Evolutionary conservation across 1,140 invertebrate genomes (phyloP).

Genomic region (Diachasma alloeum): DNA sequence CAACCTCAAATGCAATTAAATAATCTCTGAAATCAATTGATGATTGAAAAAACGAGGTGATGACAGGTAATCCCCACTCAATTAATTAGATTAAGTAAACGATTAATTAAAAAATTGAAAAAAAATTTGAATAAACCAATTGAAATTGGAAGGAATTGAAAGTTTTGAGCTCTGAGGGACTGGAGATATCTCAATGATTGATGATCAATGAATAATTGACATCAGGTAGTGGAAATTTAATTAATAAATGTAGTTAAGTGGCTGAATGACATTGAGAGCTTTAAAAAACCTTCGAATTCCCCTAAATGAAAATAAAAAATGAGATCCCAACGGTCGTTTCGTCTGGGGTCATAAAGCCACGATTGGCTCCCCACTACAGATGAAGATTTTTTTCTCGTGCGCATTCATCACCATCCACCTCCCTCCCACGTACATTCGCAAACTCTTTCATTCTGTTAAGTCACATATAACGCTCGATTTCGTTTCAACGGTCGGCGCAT

Average conservation of each 20-base stretch:
- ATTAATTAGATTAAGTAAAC: no score
- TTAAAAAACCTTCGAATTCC: not conserved
- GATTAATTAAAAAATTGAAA: not conserved
- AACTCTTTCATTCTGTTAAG: not conserved
- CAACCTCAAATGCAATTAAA: no score
- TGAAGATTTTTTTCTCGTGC: not conserved
- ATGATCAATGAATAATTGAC: not conserved
- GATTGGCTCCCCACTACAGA: conserved; percentile 7
- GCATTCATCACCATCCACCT: not conserved
- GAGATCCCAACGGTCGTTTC: not conserved
- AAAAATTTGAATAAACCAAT: not conserved
- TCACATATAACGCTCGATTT: conserved; percentile 9
- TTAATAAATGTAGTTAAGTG: not conserved
- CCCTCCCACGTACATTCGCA: not conserved
- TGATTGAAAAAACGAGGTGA: no score
- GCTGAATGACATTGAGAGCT: not conserved
- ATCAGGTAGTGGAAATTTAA: not conserved
- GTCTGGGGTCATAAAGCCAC: not conserved
- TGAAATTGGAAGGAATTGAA: not conserved
- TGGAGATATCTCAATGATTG: not conserved
- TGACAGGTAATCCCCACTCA: no score
- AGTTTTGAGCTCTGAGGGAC: not conserved
- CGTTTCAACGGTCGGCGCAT: not conserved
- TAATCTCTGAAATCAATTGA: not conserved
- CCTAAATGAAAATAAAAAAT: not conserved